Conservation (phyloP, 2,888 invertebrate species). For the Nymphalis urticae region DNA sequence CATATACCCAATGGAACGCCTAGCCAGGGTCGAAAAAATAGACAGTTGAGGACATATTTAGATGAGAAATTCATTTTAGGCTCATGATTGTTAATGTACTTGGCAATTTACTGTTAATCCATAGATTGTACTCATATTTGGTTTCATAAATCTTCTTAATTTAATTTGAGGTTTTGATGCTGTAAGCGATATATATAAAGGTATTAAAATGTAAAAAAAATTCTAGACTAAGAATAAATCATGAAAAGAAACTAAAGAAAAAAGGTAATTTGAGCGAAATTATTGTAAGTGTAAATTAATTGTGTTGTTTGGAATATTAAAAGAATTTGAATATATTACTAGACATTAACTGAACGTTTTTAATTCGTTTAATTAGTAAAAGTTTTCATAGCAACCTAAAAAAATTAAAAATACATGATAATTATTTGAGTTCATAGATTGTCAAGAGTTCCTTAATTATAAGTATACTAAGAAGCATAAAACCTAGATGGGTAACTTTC, state of each 20-base stretch:
- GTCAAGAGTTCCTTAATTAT: background rate
- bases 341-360: too few species aligned
- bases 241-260: too few species aligned
- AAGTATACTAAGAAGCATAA: background rate
- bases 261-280: too few species aligned
- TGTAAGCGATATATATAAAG: background rate
- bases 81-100: slow-evolving; percentile 18
- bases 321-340: too few species aligned
- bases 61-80: slow-evolving; percentile 54
- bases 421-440: too few species aligned
- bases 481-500: background rate
- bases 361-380: too few species aligned
- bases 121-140: background rate
- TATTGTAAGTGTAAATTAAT: too few species aligned
- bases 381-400: too few species aligned
- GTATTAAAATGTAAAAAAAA: too few species aligned
- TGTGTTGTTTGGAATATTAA: too few species aligned
- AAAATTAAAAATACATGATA: too few species aligned
- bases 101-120: background rate
- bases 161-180: background rate
- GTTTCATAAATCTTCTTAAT: background rate
- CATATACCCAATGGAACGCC: slow-evolving; percentile 69
- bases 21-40: slow-evolving; percentile 73
- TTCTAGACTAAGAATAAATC: too few species aligned
- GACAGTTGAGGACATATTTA: slow-evolving; percentile 63